These are phyloP conservation scores for Sebastes taczanowskii DNA, from an alignment of 2,797 vertebrate species.

Conservation along the genomic window DNA sequence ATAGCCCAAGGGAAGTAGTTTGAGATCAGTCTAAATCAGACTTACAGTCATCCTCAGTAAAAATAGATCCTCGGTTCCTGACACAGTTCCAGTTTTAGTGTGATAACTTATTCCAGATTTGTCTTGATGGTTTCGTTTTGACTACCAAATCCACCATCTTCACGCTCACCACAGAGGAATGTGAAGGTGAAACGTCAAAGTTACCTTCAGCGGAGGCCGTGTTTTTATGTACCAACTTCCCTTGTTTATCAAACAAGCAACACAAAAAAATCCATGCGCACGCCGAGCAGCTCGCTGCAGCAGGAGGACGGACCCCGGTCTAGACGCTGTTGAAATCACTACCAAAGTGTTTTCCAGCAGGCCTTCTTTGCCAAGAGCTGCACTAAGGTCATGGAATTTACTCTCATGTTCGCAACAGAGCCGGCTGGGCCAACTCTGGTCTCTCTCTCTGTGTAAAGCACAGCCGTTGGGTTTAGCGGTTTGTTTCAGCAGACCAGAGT, in stretches of 20 bases:
- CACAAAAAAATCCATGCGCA: not conserved
- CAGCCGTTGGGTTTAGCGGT: constrained; percentile 20
- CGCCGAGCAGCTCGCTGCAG: not conserved
- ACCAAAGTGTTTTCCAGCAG: constrained; percentile 69
- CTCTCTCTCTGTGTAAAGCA: constrained; percentile 24
- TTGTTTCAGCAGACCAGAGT: constrained; percentile 20
- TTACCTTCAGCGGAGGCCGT: not conserved
- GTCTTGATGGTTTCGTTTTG: not conserved
- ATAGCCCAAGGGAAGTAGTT: not conserved
- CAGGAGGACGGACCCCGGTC: constrained; percentile 33
- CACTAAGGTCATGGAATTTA: constrained; percentile 66
- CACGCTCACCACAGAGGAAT: constrained; percentile 19
- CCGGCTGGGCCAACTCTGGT: constrained; percentile 6
- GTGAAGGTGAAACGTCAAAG: constrained; percentile 24
- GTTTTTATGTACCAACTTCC: not conserved
- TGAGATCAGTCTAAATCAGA: not conserved
- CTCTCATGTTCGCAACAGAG: constrained; percentile 45
- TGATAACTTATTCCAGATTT: not conserved
- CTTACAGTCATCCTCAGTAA: not conserved
- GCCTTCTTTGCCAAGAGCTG: constrained; percentile 43
- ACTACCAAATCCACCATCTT: not conserved
- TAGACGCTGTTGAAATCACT: constrained; percentile 61
- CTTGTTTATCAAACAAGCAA: not conserved
- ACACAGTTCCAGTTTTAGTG: not conserved
- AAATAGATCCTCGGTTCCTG: not conserved